Base-by-base conservation (phyloP, 2,797 vertebrate genomes). In the Ptychadena robeensis region DNA sequence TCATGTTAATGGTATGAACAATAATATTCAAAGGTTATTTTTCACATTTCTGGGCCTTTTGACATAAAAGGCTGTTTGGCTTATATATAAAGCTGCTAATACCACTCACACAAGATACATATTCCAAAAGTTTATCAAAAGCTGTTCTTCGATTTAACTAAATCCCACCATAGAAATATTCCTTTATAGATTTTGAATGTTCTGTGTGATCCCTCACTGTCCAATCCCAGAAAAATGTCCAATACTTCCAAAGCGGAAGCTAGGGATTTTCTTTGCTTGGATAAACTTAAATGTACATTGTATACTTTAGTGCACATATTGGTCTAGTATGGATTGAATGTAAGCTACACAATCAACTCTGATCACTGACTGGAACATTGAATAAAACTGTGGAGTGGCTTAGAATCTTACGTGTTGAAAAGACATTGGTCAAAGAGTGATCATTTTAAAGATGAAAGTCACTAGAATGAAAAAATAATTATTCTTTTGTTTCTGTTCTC, bases 11-110 rank as follows among this genome's bases (percentile, higher is more conserved):
- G 82, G 86, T 82, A 87, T 82, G 83, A 87, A 83, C 76, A 83
- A 14, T 61, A 82, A 71, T 87, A 67, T 84, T 88, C 88, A 87
- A 86, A 86, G 86, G 67, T 72, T 74, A 18, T 87, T 74, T 4
- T 10, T 87, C 87, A 70, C 44, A 81, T 25, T 61, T 27, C 9
- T 3, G 59, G 59, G 59, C 59, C 59, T 9, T 61, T 11, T 61
- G 27, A n/a, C 25, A 27, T 59, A 59, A 59, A 48, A 12, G 4
- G 1, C 10, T 6, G 8, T 53, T 22, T 22, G 44, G 44, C 5
- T 53, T 53, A 53, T 9, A 22, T 53, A 22, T 22, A 53, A 53
- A 22, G 18, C 18, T 53, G 22, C 22, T 53, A 53, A 22, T 48
- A 22, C 18, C 18, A 22, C 44, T 8, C 18, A 53, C 15, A 53